Base-by-base conservation (phyloP, 2,113 vertebrate species). In the Ceyx melanurus region DNA sequence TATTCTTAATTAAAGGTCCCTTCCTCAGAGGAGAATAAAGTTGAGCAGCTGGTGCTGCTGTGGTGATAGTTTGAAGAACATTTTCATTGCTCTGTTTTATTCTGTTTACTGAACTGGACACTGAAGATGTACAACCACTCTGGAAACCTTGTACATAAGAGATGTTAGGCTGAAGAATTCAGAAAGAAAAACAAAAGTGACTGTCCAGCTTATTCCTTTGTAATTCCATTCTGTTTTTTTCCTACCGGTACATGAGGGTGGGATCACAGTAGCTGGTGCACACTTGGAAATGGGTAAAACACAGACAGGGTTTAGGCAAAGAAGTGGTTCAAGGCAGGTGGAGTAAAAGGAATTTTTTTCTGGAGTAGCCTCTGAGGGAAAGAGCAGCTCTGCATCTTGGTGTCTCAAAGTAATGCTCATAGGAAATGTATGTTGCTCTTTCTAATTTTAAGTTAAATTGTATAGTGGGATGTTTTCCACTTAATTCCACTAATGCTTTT, bases 191-290 rank as follows among this genome's bases (percentile, higher is more conserved):
- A 4, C 40, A 31, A 3, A 42, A 87, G 57, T 45, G 33, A 28
- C 18, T 50, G 21, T 25, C 28, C 21, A 61, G 8, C 3, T 65
- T 80, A 40, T 33, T 85, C 50, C 45, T 76, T 74, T 21, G 4
- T 35, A 43, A 84, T 29, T 78, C 35, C 58, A 31, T 56, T 78
- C 37, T 86, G 31, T 33, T 66, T 83, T 42, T 40, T 43, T 46
- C 48, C 61, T 26, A 1, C n/a, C 23, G 60, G 45, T 35, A 56
- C 0, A 0, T 8, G 66, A 26, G 6, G 37, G 28, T 31, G 31
- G 23, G 51, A 80, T n/a, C 60, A 42, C 82, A 72, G 60, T 13
- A 60, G 25, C 77, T 82, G 61, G 58, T 12, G 35, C 21, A 7
- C 21, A 20, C 14, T 8, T 61, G 21, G 66, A 83, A 73, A 62